Evolutionary conservation across 1,140 invertebrate species (phyloP).

Genomic region (Orchesella cincta): DNA sequence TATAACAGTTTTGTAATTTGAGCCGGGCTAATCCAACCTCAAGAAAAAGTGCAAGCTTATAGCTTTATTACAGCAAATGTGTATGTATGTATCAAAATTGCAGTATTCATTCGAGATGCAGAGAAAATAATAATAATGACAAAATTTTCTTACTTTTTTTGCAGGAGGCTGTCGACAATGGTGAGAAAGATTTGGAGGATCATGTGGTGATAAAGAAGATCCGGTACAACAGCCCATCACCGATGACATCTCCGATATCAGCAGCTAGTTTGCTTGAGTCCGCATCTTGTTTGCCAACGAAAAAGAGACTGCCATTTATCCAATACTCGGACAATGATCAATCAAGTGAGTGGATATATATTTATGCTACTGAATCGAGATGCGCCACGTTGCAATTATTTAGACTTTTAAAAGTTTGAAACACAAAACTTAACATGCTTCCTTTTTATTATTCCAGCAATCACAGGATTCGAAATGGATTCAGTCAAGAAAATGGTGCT

Average conservation of each 20-base stretch:
- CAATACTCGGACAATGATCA: conserved; percentile 41
- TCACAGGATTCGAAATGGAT: conserved; percentile 36
- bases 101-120: neutral
- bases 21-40: too few relatives aligned
- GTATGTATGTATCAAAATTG: too few relatives aligned
- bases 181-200: conserved; percentile 24
- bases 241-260: conserved; percentile 20
- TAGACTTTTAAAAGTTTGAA: neutral
- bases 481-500: conserved; percentile 43
- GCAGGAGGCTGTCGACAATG: conserved; percentile 38
- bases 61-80: too few relatives aligned
- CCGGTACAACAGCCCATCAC: conserved; percentile 33
- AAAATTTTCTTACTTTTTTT: conserved; percentile 21
- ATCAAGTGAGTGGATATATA: conserved; percentile 14
- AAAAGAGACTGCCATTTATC: conserved; percentile 44
- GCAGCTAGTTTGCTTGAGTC: conserved; percentile 18
- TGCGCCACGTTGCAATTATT: neutral
- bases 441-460: conserved; percentile 30
- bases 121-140: neutral
- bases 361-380: neutral
- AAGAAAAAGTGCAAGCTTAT: too few relatives aligned
- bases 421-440: neutral
- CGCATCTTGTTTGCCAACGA: conserved; percentile 40
- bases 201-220: conserved; percentile 44
- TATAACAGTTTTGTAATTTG: too few relatives aligned